Percentiles rank a stretch among this genome's conserved stretches.
Conservation (phyloP, 2,113 vertebrate species). For the Apistogramma diplotaenia region DNA sequence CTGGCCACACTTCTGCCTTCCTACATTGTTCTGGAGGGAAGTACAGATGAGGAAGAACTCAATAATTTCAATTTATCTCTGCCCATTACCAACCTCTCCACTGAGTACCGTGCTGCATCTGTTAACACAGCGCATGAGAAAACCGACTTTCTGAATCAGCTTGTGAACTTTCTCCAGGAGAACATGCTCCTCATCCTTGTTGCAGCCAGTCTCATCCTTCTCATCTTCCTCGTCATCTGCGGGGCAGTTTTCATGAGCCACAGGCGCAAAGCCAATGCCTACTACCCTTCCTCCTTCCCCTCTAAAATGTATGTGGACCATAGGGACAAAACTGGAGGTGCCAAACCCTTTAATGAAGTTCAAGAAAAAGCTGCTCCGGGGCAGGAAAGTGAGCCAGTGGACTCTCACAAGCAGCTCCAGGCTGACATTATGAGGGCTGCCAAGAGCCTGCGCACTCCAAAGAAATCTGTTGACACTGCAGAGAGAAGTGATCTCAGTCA, state of each 20-base stretch:
- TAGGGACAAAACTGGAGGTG: constrained; percentile 81
- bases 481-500: constrained; percentile 9
- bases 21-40: constrained; percentile 53
- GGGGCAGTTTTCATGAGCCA: constrained; percentile 81
- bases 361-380: constrained; percentile 70
- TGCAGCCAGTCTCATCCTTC: constrained; percentile 75
- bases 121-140: constrained; percentile 48
- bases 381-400: constrained; percentile 66
- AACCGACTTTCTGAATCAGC: constrained; percentile 60
- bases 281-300: constrained; percentile 91
- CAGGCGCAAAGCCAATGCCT: constrained; percentile 85
- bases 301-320: constrained; percentile 91
- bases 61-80: not conserved
- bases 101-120: constrained; percentile 61
- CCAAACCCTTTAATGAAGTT: constrained; percentile 81
- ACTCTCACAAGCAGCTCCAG: constrained; percentile 83
- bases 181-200: constrained; percentile 85
- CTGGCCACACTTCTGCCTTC: constrained; percentile 36
- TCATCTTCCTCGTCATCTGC: constrained; percentile 82
- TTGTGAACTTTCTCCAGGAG: constrained; percentile 82
- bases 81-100: constrained; percentile 18
- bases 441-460: constrained; percentile 84
- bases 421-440: constrained; percentile 85
- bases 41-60: constrained; percentile 72
- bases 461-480: constrained; percentile 42